Percentiles rank a stretch among this genome's conserved stretches.
phyloP scores from a whole-genome alignment of 2,888 invertebrate genomes.

The Thera obeliscata region DNA sequence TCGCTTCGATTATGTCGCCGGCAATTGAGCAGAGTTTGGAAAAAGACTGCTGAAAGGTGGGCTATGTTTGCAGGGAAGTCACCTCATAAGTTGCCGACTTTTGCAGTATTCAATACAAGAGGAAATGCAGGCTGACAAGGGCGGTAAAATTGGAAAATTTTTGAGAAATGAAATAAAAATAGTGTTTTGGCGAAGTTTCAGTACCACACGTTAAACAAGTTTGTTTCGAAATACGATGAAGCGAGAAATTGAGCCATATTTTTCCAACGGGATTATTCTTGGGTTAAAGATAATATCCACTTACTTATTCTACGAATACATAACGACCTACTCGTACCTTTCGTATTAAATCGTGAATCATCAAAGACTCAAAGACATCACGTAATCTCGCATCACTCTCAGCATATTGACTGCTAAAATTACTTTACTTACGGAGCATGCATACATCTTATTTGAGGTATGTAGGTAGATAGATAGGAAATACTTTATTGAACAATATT shows the following conservation, averaged over 20 bases:
- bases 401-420: slow-evolving; percentile 32
- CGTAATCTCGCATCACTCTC: slow-evolving; percentile 29
- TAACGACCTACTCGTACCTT: slow-evolving; percentile 15
- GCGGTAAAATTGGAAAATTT: too few species aligned
- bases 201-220: not conserved
- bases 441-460: not conserved
- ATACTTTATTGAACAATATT: too few species aligned
- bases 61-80: slow-evolving; percentile 54
- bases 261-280: slow-evolving; percentile 15
- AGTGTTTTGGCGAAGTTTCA: not conserved
- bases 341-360: slow-evolving; percentile 24
- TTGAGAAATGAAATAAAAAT: too few species aligned
- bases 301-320: slow-evolving; percentile 28
- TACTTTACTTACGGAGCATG: slow-evolving; percentile 12
- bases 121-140: too few species aligned
- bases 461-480: too few species aligned
- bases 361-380: slow-evolving; percentile 31
- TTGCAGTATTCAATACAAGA: too few species aligned
- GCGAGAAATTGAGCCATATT: slow-evolving; percentile 17
- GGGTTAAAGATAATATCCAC: slow-evolving; percentile 19
- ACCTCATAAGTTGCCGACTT: slow-evolving; percentile 36
- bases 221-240: slow-evolving; percentile 8
- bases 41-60: slow-evolving; percentile 61
- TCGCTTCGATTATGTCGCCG: slow-evolving; percentile 55
- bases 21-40: slow-evolving; percentile 63